phyloP scores from a whole-genome alignment of 2,113 vertebrate genomes.

The Chaetodon trifascialis region DNA sequence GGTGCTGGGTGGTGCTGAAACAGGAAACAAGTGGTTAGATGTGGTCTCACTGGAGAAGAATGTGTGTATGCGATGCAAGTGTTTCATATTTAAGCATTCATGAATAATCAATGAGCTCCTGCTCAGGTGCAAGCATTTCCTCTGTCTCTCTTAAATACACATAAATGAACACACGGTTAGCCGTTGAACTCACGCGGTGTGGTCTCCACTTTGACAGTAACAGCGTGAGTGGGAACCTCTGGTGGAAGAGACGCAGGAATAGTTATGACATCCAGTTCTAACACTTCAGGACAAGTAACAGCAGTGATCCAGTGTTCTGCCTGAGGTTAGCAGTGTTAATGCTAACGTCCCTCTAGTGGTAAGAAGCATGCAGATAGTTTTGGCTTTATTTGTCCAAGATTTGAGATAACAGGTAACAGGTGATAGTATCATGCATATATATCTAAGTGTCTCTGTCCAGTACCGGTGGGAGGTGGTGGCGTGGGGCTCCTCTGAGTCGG shows the following conservation, averaged over 20 bases:
- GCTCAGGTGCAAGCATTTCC: neutral
- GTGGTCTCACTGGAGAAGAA: neutral
- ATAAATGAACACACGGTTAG: neutral
- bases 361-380: neutral
- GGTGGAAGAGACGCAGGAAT: constrained; percentile 37
- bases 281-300: neutral
- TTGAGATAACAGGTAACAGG: no score
- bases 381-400: neutral
- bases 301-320: neutral
- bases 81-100: neutral
- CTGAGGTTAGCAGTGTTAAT: neutral
- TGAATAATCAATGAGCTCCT: neutral
- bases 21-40: neutral
- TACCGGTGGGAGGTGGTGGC: constrained; percentile 59
- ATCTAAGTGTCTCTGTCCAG: neutral
- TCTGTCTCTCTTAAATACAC: neutral
- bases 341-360: neutral
- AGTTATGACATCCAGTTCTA: neutral
- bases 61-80: neutral
- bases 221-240: constrained; percentile 65
- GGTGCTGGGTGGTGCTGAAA: constrained; percentile 58
- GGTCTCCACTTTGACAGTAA: constrained; percentile 70
- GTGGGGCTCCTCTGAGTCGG: constrained; percentile 71
- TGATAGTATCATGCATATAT: neutral
- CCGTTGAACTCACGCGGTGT: constrained; percentile 65